Base-by-base conservation (phyloP, 2,888 invertebrate genomes). In the Oxycera nigricornis region DNA sequence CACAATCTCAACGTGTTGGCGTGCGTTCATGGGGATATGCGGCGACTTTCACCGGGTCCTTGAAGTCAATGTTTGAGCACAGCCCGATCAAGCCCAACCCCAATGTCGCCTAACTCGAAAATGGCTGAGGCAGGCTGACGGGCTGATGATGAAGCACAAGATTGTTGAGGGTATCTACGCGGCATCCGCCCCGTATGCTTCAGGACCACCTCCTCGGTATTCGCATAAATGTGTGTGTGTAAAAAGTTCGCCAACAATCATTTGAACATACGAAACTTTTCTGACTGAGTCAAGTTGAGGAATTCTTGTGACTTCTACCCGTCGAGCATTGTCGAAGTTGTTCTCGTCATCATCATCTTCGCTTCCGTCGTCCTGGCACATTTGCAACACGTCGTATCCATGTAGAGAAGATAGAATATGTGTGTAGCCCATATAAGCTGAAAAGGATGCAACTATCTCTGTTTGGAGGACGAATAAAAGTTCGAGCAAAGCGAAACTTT, bases 241-340 rank as follows among this genome's bases (percentile, higher is more conserved):
- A 55, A 55, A 59, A 59, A 59, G 28, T 59, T 59, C 30, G 26
- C 26, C 30, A 59, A 30, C 59, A 59, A 30, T 30, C 59, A 28
- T 28, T 28, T 11, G 9, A 30, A 59, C 59, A 26, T 59, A 14
- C 14, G 24, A 59, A 30, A 59, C 20, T 59, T 59, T 59, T 26
- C 11, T 30, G 59, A 59, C 28, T 59, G 30, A 59, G 59, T 59
- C 59, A 59, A 59, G 59, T 59, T 59, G 26, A 7, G 59, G 17
- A 59, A 59, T 59, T 28, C 59, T 59, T 59, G 59, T 59, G 59
- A 59, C 59, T 59, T 59, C 59, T 28, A 59, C 28, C 30, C 59
- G 59, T 1, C 59, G 28, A 28, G 17, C n/a, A 17, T 55, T 55
- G 55, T 46, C 46, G 46, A 46, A 14, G 46, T 46, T 46, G 46